Evolutionary conservation across 2,888 invertebrate genomes (phyloP).

Genomic region (Dinocampus coccinellae): DNA sequence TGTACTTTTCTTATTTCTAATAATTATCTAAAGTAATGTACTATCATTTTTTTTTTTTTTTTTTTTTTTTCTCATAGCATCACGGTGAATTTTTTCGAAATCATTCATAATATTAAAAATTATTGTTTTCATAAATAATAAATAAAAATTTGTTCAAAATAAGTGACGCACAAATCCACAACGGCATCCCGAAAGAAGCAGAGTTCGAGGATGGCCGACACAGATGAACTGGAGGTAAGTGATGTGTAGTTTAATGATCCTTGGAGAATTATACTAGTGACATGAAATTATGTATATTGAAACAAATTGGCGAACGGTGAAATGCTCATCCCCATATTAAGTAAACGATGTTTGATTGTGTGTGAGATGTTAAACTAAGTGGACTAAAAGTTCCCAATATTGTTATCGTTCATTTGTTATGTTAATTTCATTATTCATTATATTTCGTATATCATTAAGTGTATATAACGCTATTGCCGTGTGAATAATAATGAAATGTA

Average conservation of each 20-base stretch:
- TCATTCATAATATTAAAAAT: not conserved
- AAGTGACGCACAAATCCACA: slow-evolving; percentile 42
- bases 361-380: no score
- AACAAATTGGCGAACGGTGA: not conserved
- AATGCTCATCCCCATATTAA: not conserved
- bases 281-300: not conserved
- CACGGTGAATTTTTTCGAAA: no score
- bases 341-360: no score
- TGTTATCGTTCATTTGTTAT: not conserved
- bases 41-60: no score
- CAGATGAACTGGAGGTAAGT: slow-evolving; percentile 67
- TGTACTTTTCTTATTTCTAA: not conserved
- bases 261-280: not conserved
- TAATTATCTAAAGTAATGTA: not conserved
- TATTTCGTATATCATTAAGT: not conserved
- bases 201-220: slow-evolving; percentile 66
- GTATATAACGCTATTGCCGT: not conserved
- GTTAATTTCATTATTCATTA: not conserved
- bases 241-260: not conserved
- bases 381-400: no score
- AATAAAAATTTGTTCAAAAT: not conserved
- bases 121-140: not conserved
- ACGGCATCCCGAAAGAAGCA: slow-evolving; percentile 64
- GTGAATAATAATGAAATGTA: not conserved
- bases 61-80: no score